A percentile compares a stretch with the other conserved stretches of the same genome.
Evolutionary conservation across 2,888 invertebrate species (phyloP).

Genomic region (Drosophila fulvimacula): DNA sequence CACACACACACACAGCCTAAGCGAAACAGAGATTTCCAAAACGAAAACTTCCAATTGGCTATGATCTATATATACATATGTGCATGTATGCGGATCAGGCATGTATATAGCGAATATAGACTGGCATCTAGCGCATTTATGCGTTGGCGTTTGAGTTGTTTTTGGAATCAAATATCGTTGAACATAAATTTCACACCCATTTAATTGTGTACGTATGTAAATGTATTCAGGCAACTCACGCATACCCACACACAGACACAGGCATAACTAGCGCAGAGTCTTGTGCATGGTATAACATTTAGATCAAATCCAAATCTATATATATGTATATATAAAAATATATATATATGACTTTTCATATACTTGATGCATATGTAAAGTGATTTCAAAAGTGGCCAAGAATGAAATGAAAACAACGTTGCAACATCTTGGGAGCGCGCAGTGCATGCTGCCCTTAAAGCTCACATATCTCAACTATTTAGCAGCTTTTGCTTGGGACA

Average conservation of each 20-base stretch:
- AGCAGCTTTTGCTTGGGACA: constrained; percentile 11
- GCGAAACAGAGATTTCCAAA: constrained; percentile 58
- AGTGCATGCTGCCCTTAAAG: constrained; percentile 50
- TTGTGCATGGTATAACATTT: constrained; percentile 36
- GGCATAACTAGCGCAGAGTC: constrained; percentile 28
- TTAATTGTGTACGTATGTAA: constrained; percentile 42
- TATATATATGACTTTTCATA: constrained; percentile 5
- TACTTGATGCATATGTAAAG: constrained; percentile 10
- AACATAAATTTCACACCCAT: constrained; percentile 78
- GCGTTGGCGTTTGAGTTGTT: constrained; percentile 73
- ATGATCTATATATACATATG: constrained; percentile 9
- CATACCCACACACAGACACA: not conserved
- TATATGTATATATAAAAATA: not conserved
- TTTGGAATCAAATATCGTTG: constrained; percentile 76
- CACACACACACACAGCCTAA: constrained; percentile 15
- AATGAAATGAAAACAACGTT: constrained; percentile 11
- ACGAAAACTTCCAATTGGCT: constrained; percentile 63
- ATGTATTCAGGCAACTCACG: constrained; percentile 13
- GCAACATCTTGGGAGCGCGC: constrained; percentile 38
- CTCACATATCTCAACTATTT: constrained; percentile 17
- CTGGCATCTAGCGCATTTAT: constrained; percentile 43
- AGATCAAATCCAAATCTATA: constrained; percentile 26
- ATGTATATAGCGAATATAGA: constrained; percentile 40
- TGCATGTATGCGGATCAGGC: constrained; percentile 11
- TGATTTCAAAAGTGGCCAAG: constrained; percentile 5